Evolutionary conservation across 2,797 vertebrate species (phyloP), one percentile per base, ranked within the genome.

Genomic region (Poeciliopsis paucimaculata): DNA sequence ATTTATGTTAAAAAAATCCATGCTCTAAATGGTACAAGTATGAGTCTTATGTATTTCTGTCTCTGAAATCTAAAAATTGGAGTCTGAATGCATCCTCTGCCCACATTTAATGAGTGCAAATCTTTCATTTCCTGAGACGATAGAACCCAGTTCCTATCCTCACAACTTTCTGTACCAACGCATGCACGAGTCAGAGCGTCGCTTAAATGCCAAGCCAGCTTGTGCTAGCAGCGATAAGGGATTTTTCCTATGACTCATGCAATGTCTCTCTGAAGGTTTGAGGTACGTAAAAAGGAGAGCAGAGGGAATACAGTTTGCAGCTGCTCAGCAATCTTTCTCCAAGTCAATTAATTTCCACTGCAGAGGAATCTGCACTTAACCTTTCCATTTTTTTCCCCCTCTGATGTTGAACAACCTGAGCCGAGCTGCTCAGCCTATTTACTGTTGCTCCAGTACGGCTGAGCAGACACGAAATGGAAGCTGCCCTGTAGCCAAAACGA

Each of bases 241-340:
- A 92, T 87, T 93, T 90, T 92, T 89, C 82, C 89, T 86, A 53
- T 92, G 89, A 93, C 88, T 92, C 92, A 91, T 89, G 86, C 77
- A 88, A 90, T 80, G 82, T 87, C 79, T 85, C 87, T 87, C 88
- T 89, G 77, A 89, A 86, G 89, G 87, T 88, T 88, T 90, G 80
- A 79, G 81, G 81, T 89, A 84, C 12, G 83, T 87, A 53, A 28
- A 85, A 90, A 83, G 57, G 76, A 82, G 85, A 87, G 87, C 82
- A 55, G 81, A 15, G 79, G 82, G 79, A 84, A 81, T 75, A 82
- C 80, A 89, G 89, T 87, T 81, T 87, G 84, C 82, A 80, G 88
- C 34, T 80, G 88, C 86, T 93, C 90, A 89, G 90, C 91, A 87
- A 75, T 90, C 82, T 86, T 77, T 76, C 43, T 64, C 55, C 62